Percentiles rank a stretch among this genome's conserved stretches.
These are phyloP conservation scores for Sesamia inferens DNA, from an alignment of 2,888 invertebrate species.

Conservation along the genomic window DNA sequence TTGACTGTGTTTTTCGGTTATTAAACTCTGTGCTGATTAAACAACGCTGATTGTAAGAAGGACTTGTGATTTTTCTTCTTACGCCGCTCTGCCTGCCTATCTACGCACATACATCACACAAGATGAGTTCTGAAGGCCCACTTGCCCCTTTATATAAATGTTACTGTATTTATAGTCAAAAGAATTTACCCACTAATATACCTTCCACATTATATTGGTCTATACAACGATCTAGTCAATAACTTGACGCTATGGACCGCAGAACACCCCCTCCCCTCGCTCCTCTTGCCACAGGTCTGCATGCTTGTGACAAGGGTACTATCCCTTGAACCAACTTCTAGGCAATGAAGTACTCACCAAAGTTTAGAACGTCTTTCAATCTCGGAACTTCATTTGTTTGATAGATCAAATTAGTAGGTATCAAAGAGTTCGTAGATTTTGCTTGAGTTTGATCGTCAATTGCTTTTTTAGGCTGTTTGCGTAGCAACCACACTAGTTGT, in stretches of 20 bases:
- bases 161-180: not conserved
- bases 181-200: slow-evolving; percentile 5
- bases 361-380: slow-evolving; percentile 39
- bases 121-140: too few species aligned
- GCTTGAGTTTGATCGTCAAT: not conserved
- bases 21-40: too few species aligned
- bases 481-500: too few species aligned
- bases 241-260: slow-evolving; percentile 9
- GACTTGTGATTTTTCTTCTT: too few species aligned
- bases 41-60: too few species aligned
- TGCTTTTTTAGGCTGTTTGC: slow-evolving; percentile 1
- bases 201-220: slow-evolving; percentile 22
- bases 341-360: slow-evolving; percentile 25
- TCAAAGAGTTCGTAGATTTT: slow-evolving; percentile 4
- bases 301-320: slow-evolving; percentile 52
- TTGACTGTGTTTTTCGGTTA: too few species aligned
- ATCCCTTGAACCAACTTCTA: slow-evolving; percentile 40
- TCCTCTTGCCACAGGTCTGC: slow-evolving; percentile 15
- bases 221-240: slow-evolving; percentile 48
- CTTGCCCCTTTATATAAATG: too few species aligned
- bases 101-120: too few species aligned
- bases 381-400: slow-evolving; percentile 15
- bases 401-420: slow-evolving; percentile 2
- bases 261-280: too few species aligned
- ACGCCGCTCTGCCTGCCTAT: too few species aligned